Evolutionary conservation across 2,888 invertebrate genomes (phyloP), one percentile per base, ranked within the genome.

Genomic region (Polydesmus complanatus): DNA sequence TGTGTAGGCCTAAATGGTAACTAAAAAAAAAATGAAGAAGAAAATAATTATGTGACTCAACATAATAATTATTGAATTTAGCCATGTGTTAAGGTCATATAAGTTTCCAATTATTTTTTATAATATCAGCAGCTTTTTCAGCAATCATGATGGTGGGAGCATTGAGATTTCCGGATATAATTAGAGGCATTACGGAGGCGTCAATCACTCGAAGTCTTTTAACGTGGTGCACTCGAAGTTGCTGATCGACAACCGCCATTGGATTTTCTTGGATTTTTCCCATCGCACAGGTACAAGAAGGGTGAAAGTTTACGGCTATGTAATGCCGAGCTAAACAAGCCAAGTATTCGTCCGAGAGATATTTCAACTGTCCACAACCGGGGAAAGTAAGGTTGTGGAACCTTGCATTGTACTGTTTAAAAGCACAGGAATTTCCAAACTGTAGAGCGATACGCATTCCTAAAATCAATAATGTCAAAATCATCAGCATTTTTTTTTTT

Each of bases 201-300:
- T 79, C 78, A 1, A 77, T 77, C 1, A 78, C 73, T 62, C 77
- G 67, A 19, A 78, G 66, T 23, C 70, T 69, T 25, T 74, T 70
- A 18, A 74, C 25, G 2, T 74, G 73, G 5, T 55, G 59, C 18
- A 68, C 66, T 5, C 62, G 61, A 3, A 56, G n/a, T 25, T 71
- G 64, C 0, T 73, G 69, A 63, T 76, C 73, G 5, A 77, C 74
- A 3, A 78, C 78, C 18, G 77, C 72, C 37, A 37, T 37, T 8
- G 8, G 5, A 37, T 37, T 37, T 72, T 71, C 70, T 5, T 64
- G 64, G 65, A 77, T 76, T 54, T 57, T 64, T 8, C 74, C 78
- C 77, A 78, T 78, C 67, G 75, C 76, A 65, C 74, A 74, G 2
- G 77, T 77, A 64, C 78, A 76, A 3, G 75, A 76, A 11, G 78